Conservation (phyloP, 1,140 invertebrate species). For the Leptinotarsa texana region DNA sequence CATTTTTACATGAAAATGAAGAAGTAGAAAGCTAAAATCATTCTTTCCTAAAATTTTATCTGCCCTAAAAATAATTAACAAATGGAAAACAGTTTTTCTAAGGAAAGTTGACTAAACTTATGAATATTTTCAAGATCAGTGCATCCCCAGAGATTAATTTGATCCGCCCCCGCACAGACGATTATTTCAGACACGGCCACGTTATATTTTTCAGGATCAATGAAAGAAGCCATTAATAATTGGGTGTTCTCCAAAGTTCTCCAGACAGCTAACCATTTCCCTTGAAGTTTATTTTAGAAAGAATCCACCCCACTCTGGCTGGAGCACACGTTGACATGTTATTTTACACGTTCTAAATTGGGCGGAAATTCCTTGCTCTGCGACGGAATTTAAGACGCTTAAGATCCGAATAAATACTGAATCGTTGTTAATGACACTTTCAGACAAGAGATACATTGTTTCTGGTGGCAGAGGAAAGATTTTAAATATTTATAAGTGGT, state of each 20-base stretch:
- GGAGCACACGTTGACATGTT: conserved; percentile 11
- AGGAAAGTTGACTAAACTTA: too few relatives aligned
- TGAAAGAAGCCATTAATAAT: conserved; percentile 8
- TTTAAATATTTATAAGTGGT: too few relatives aligned
- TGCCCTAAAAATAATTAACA: too few relatives aligned
- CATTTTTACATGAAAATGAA: too few relatives aligned
- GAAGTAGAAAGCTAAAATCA: too few relatives aligned
- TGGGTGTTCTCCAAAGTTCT: not conserved
- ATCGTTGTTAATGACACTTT: conserved; percentile 16
- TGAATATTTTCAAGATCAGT: too few relatives aligned
- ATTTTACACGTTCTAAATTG: conserved; percentile 15
- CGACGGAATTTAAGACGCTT: conserved; percentile 10
- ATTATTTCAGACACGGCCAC: too few relatives aligned
- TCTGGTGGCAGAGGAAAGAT: too few relatives aligned
- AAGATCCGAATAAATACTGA: conserved; percentile 9
- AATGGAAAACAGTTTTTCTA: too few relatives aligned
- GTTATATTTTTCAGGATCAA: not conserved
- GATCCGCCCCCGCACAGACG: too few relatives aligned
- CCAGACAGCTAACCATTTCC: not conserved
- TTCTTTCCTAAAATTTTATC: too few relatives aligned
- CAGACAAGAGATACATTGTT: not conserved
- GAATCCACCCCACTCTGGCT: conserved; percentile 7
- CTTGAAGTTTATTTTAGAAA: conserved; percentile 34
- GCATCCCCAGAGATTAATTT: too few relatives aligned
- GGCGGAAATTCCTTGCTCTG: conserved; percentile 11